These are phyloP conservation scores for Dicrurus megarhynchus DNA, from an alignment of 2,113 vertebrate genomes.

Conservation along the genomic window DNA sequence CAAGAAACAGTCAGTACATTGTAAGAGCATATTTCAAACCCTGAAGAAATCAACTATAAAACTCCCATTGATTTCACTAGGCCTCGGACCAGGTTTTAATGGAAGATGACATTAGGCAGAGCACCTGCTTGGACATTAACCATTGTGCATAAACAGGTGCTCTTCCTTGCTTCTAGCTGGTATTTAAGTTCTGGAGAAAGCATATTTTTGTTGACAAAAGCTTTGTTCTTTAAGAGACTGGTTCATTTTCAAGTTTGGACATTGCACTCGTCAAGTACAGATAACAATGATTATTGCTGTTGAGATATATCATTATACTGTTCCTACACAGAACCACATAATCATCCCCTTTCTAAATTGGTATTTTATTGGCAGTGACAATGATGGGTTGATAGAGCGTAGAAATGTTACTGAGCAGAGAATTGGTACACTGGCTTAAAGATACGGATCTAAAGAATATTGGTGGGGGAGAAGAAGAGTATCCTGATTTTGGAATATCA, in stretches of 20 bases:
- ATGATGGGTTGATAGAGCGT: not conserved
- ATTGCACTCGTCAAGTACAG: not conserved
- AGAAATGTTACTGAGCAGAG: not conserved
- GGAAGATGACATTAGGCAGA: not conserved
- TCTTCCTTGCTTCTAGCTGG: not conserved
- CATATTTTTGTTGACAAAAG: not conserved
- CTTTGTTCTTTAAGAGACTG: not conserved
- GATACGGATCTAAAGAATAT: not conserved
- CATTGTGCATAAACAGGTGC: not conserved
- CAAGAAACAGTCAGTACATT: not conserved
- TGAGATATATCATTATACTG: not conserved
- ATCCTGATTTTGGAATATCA: not conserved
- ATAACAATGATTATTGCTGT: constrained; percentile 19
- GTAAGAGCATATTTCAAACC: not conserved
- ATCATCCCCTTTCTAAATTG: not conserved
- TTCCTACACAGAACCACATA: not conserved
- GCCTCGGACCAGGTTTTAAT: not conserved
- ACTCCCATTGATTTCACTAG: not conserved
- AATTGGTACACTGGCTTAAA: not conserved
- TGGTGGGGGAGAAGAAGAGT: not conserved
- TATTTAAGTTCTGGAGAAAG: not conserved
- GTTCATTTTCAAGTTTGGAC: constrained; percentile 22
- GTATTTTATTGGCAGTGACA: constrained; percentile 5
- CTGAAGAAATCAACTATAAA: not conserved
- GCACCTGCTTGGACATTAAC: not conserved